Base-by-base conservation (phyloP, 1,140 invertebrate species). In the Hermetia illucens region DNA sequence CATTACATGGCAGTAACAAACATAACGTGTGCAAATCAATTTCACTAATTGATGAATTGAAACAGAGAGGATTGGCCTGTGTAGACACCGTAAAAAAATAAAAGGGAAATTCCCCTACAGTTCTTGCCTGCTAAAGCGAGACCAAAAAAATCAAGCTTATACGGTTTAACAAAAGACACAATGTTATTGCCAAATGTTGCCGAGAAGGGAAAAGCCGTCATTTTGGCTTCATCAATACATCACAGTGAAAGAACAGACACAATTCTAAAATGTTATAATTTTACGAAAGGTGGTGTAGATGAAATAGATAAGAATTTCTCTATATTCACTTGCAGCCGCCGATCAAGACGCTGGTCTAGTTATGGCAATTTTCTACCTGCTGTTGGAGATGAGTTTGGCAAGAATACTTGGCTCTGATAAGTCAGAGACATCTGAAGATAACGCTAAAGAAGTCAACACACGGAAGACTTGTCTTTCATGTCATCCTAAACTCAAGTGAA, bases 11-110 rank as follows among this genome's bases (percentile, higher is more conserved):
- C n/a, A n/a, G n/a, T n/a, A n/a, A n/a, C n/a, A n/a, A n/a, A n/a
- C n/a, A n/a, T n/a, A n/a, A n/a, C n/a, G n/a, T n/a, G n/a, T n/a
- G n/a, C n/a, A n/a, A n/a, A n/a, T 63, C 59, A 12, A 40, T 59
- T 19, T 36, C 53, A 42, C 42, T 64, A 21, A 43, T 52, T 20
- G 41, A 61, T 33, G 39, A 44, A 36, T 46, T 63, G 35, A 46
- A 38, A 45, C 34, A 54, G 27, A 39, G 47, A 21, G 40, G 44
- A 40, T 41, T 68, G 31, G 57, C 58, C 20, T 47, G 60, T 37
- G 46, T 65, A n/a, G 64, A 67, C 64, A n/a, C 34, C 67, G 31
- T 53, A 49, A 42, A 64, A 61, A 53, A 65, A 66, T 43, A 65
- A 65, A 53, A 46, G 41, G 38, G n/a, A n/a, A n/a, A n/a, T n/a